Conservation (phyloP, 2,797 vertebrate genomes). For the Sarcophilus harrisii region DNA sequence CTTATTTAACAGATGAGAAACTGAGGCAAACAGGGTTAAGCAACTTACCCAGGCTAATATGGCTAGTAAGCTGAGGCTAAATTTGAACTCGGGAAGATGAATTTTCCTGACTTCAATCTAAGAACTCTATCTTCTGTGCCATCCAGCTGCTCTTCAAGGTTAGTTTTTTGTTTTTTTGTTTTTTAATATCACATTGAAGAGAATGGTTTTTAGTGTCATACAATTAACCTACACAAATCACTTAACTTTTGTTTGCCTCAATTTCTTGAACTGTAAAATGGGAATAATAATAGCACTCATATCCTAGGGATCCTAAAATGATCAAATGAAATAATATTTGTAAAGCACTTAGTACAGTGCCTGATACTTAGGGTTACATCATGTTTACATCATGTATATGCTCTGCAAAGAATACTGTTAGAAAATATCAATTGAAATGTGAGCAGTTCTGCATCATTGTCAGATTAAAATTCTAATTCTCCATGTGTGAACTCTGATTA, state of each 20-base stretch:
- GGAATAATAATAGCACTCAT: background rate
- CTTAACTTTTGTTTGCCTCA: background rate
- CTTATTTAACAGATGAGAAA: background rate
- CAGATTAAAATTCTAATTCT: background rate
- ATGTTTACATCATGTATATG: background rate
- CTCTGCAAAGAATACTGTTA: background rate
- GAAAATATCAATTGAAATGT: background rate
- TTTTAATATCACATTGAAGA: background rate
- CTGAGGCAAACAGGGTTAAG: background rate
- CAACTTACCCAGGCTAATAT: background rate
- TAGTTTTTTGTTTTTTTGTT: no score
- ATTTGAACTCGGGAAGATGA: background rate
- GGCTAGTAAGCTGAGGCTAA: background rate
- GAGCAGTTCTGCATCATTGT: background rate
- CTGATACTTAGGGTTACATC: background rate
- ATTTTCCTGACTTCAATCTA: background rate
- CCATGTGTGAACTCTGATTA: background rate
- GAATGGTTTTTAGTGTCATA: background rate
- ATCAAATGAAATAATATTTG: background rate
- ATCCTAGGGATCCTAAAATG: background rate
- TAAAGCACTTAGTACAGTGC: background rate
- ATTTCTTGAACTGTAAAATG: background rate
- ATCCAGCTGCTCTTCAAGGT: background rate
- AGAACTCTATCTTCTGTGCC: background rate
- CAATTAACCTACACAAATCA: background rate